These are phyloP conservation scores for Tillus elongatus DNA, from an alignment of 2,888 invertebrate species.

Conservation along the genomic window DNA sequence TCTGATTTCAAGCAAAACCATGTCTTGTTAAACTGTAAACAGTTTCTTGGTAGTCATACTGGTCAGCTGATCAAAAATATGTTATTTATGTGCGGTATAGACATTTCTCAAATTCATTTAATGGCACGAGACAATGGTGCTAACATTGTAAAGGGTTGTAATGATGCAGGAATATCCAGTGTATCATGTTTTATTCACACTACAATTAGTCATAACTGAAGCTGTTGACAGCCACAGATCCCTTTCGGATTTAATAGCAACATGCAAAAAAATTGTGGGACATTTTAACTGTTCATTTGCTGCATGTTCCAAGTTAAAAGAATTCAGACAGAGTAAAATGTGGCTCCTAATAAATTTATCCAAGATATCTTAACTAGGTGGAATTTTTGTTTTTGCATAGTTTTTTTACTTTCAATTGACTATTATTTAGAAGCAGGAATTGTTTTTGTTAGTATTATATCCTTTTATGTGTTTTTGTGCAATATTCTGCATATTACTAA, in stretches of 20 bases:
- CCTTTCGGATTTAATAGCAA: conserved; percentile 7
- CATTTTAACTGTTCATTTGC: no score
- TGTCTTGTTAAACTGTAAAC: conserved; percentile 9
- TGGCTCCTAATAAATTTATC: conserved; percentile 8
- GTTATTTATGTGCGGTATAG: conserved; percentile 9
- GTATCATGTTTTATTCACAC: conserved; percentile 10
- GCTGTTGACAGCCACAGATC: conserved; percentile 9
- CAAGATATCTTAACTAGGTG: conserved; percentile 8
- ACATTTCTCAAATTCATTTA: no score
- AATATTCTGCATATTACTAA: no score
- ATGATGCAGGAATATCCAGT: conserved; percentile 8
- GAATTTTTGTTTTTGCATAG: no score
- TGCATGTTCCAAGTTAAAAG: conserved; percentile 9
- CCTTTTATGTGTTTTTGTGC: no score
- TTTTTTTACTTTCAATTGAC: no score
- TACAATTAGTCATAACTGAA: no score
- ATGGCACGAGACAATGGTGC: no score
- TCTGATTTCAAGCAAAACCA: conserved; percentile 5
- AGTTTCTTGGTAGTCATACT: no score
- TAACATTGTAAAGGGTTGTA: no score
- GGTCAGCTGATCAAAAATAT: conserved; percentile 5
- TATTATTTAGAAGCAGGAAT: no score
- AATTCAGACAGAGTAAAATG: conserved; percentile 8
- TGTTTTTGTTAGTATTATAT: no score
- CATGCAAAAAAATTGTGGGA: conserved; percentile 9